Evolutionary conservation across 2,797 vertebrate genomes (phyloP).

Genomic region (Catharus ustulatus): DNA sequence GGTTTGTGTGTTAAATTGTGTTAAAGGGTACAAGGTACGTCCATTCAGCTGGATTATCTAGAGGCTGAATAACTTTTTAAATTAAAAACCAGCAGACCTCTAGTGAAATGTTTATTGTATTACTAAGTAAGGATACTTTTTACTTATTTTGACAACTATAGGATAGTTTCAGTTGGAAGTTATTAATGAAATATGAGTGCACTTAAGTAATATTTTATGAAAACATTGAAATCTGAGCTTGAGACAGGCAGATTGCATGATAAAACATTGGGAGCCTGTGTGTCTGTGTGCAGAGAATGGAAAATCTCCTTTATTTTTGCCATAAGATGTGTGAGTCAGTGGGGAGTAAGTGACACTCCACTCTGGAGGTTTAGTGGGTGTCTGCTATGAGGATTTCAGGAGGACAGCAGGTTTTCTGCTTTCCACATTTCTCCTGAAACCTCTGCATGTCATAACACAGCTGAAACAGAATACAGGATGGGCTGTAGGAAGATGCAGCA

Average conservation of each 20-base stretch:
- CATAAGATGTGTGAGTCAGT: background rate
- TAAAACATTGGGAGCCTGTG: background rate
- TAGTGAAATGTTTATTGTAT: background rate
- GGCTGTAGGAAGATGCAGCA: background rate
- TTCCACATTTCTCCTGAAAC: conserved; percentile 14
- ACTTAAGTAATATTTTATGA: background rate
- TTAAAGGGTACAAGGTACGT: background rate
- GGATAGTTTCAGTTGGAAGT: background rate
- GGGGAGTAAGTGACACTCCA: background rate
- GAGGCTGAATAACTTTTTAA: background rate
- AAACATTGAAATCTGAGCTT: background rate
- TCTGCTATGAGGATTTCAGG: background rate
- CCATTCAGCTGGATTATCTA: background rate
- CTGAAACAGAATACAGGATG: conserved; percentile 5
- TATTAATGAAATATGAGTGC: background rate
- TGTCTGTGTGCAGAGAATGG: background rate
- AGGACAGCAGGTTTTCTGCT: background rate
- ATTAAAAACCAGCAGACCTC: background rate
- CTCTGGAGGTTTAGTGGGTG: background rate
- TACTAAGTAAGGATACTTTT: background rate
- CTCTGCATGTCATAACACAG: background rate
- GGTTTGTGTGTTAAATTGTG: background rate
- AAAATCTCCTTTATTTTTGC: background rate
- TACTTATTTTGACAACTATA: background rate
- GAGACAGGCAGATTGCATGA: background rate